Percentiles rank a stretch among this genome's conserved stretches.
Evolutionary conservation across 2,888 invertebrate species (phyloP).

Genomic region (Punctoribates punctum): DNA sequence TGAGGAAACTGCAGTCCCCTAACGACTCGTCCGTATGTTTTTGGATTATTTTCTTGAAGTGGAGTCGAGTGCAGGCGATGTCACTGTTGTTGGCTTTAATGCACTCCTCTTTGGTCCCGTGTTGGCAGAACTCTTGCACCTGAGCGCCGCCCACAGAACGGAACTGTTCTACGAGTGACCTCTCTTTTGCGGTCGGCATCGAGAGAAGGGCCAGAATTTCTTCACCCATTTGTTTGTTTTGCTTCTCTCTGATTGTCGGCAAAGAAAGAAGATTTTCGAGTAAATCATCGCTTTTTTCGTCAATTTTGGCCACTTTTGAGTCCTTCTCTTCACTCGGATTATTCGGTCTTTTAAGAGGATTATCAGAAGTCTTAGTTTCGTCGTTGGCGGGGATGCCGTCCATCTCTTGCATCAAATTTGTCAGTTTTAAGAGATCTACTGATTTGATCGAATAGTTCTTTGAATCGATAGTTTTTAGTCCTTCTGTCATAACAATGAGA

Average conservation of each 20-base stretch:
- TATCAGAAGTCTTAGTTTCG: constrained; percentile 43
- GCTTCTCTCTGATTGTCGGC: constrained; percentile 91
- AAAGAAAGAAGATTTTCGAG: constrained; percentile 74
- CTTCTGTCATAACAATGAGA: constrained; percentile 57
- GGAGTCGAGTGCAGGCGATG: constrained; percentile 77
- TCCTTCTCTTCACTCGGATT: constrained; percentile 44
- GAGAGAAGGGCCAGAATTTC: constrained; percentile 89
- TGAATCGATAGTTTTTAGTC: constrained; percentile 52
- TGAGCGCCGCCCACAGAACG: constrained; percentile 81
- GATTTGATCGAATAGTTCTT: constrained; percentile 56
- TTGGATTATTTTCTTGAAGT: constrained; percentile 95
- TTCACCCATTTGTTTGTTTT: constrained; percentile 89
- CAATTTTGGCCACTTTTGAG: constrained; percentile 45
- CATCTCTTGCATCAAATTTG: constrained; percentile 45
- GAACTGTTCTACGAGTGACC: constrained; percentile 89
- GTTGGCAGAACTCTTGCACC: constrained; percentile 84
- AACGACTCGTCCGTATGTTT: constrained; percentile 89
- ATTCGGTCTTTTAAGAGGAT: constrained; percentile 36
- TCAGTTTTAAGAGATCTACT: constrained; percentile 60
- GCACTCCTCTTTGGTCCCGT: constrained; percentile 89
- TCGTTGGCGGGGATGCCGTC: constrained; percentile 24
- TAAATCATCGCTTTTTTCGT: constrained; percentile 46
- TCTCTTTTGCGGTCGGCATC: constrained; percentile 93
- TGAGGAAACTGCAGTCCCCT: constrained; percentile 95
- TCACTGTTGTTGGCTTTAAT: constrained; percentile 54